Conservation (phyloP, 2,113 vertebrate genomes). For the Ranitomeya imitator region DNA sequence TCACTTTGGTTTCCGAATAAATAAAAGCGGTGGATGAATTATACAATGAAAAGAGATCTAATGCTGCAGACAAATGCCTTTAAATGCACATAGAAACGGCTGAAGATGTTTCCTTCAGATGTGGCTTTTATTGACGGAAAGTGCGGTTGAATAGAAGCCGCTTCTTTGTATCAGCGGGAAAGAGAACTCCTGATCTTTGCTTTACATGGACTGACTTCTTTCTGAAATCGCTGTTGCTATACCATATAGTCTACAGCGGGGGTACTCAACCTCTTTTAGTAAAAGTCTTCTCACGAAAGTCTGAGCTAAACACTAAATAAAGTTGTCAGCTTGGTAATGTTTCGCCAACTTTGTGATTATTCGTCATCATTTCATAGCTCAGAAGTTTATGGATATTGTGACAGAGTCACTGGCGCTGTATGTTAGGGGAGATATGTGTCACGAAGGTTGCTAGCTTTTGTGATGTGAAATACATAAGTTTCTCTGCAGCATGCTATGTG, state of each 20-base stretch:
- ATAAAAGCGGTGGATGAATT: constrained; percentile 33
- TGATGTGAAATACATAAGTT: too few species aligned
- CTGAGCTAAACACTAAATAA: too few species aligned
- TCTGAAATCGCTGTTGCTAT: background rate
- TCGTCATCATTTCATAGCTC: too few species aligned
- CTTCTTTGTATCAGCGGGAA: background rate
- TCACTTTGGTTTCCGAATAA: constrained; percentile 41
- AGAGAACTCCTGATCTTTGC: background rate
- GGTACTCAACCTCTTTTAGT: background rate
- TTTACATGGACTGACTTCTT: background rate
- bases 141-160: background rate
- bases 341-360: too few species aligned
- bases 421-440: too few species aligned
- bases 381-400: too few species aligned
- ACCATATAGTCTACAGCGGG: background rate
- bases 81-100: background rate
- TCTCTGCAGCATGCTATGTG: too few species aligned
- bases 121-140: constrained; percentile 2
- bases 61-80: background rate
- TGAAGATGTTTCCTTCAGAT: background rate
- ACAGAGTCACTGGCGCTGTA: too few species aligned
- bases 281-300: too few species aligned
- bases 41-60: constrained; percentile 36
- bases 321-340: too few species aligned
- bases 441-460: too few species aligned